Conservation (phyloP, 2,888 invertebrate species). For the Pheosia tremula region DNA sequence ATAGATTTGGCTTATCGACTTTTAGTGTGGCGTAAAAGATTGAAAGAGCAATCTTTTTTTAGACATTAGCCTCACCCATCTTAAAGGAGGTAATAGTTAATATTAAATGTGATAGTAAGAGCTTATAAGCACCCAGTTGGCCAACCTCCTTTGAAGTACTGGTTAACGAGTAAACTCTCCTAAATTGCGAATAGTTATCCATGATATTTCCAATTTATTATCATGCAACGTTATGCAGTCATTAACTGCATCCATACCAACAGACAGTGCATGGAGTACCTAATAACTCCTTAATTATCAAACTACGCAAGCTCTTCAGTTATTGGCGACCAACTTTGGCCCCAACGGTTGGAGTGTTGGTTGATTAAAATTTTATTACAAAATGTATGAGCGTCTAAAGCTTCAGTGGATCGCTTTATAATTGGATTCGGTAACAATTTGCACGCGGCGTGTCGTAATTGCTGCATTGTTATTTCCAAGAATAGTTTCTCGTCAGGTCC, state of each 20-base stretch:
- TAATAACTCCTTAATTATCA: background rate
- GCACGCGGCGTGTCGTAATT: slow-evolving; percentile 7
- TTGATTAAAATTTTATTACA: slow-evolving; percentile 6
- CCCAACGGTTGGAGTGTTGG: slow-evolving; percentile 8
- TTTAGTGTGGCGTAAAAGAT: no score
- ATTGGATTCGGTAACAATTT: slow-evolving; percentile 4
- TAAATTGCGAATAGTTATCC: no score
- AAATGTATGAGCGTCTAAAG: slow-evolving; percentile 2
- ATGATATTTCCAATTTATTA: no score
- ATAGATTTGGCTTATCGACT: background rate
- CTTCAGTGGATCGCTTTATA: slow-evolving; percentile 5
- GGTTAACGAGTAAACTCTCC: no score
- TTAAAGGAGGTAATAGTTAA: no score
- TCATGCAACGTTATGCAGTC: background rate
- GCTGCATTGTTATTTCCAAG: background rate
- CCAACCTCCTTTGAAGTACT: no score
- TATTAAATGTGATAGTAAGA: no score
- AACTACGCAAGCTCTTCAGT: background rate
- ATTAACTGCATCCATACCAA: background rate
- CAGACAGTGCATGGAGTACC: background rate
- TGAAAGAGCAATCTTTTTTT: no score
- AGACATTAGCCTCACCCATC: no score
- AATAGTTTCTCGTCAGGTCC: no score
- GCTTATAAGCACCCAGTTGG: no score
- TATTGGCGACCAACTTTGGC: background rate